Evolutionary conservation across 2,113 vertebrate species (phyloP), one percentile per base, ranked within the genome.

Genomic region (Ammodramus savannarum): DNA sequence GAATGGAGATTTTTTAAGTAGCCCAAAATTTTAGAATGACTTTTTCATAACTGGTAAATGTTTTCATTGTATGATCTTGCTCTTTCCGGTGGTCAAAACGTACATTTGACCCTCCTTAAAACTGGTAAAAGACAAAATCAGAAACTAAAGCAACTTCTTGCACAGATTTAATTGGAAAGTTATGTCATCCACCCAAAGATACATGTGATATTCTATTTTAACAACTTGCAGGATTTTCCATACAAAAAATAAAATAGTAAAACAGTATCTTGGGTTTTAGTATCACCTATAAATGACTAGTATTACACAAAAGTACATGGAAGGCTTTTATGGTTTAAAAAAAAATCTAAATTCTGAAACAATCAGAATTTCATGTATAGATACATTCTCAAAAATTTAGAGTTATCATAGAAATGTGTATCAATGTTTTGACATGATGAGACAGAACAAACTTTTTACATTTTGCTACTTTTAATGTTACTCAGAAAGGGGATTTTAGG

Each of bases 11-110:
- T 63, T 67, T 20, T 16, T 12, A 69, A 66, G 3, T 14, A 58
- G 34, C 6, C 4, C 55, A 71, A 66, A 19, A 51, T 78, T 58
- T 83, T 62, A 52, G 10, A 67, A 15, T 12, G 6, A 39, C 5
- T 8, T 81, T 41, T 36, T 9, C 17, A 73, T 55, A 46, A 49
- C 6, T 38, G 18, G 62, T 34, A 81, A 38, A 16, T n/a, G 0
- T 58, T 67, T 87, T n/a, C 6, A 59, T 21, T 41, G 29, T 29
- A 32, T 0, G 0, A 29, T 39, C 36, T n/a, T 1, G 1, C 9
- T 66, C 9, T 82, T 72, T 36, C 32, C 1, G 1, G 68, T 59
- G 6, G 13, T 20, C 13, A 92, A 51, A 27, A 23, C 4, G 29
- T 67, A 67, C 9, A 43, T 82, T 58, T 49, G 26, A 66, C 8